These are phyloP conservation scores for Anguilla obscura DNA, from an alignment of 2,797 vertebrate genomes.

Conservation along the genomic window DNA sequence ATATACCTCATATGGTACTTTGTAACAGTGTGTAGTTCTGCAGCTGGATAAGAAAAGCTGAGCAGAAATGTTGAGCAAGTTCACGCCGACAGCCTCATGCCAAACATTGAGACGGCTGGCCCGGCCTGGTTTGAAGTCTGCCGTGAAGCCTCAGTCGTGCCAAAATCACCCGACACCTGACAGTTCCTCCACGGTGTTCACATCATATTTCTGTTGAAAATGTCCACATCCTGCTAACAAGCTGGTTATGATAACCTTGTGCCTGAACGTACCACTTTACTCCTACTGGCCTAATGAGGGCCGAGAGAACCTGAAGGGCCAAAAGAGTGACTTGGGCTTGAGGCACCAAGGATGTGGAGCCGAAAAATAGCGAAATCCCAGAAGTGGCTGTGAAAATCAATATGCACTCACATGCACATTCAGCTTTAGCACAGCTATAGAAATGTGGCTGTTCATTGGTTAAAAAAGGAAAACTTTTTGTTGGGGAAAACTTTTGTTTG, in stretches of 20 bases:
- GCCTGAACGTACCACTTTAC: background rate
- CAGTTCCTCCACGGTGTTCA: background rate
- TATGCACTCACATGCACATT: background rate
- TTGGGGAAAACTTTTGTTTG: background rate
- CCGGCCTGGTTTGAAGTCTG: background rate
- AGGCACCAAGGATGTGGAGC: background rate
- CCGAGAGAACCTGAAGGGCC: background rate
- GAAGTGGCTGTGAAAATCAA: background rate
- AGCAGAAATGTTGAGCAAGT: background rate
- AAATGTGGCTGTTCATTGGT: background rate
- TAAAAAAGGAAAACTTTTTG: background rate
- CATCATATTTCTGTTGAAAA: background rate
- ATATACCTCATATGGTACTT: no score
- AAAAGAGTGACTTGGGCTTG: background rate
- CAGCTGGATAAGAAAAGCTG: background rate
- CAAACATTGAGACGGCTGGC: background rate
- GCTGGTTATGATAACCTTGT: background rate
- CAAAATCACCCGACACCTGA: background rate
- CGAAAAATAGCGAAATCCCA: background rate
- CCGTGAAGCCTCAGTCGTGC: background rate
- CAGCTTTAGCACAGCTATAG: background rate
- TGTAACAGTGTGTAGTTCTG: background rate
- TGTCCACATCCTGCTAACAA: background rate
- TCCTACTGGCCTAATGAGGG: background rate
- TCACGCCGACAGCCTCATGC: background rate